Evolutionary conservation across 35 echinoderm and acorn worm species (phyloP), one percentile per base, ranked within the genome.

Genomic region (Eucidaris tribuloides): DNA sequence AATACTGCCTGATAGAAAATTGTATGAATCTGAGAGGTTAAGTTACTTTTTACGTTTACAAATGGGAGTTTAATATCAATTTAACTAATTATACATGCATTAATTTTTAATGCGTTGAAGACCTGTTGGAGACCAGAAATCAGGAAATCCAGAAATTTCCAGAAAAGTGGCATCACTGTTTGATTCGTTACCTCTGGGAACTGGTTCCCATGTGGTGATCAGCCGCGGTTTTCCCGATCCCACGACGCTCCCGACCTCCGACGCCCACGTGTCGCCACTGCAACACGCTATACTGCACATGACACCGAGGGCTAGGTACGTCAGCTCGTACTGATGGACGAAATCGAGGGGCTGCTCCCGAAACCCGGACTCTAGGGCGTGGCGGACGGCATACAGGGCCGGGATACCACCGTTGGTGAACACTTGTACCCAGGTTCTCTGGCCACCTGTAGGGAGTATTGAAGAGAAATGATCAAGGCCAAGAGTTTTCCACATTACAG

Each of bases 231-330:
- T 57, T 20, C 29, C 22, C 0, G 65, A 66, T 13, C 95, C 95
- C 27, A 87, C 60, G 20, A 98, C 95, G 40, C 89, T 83, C 2
- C 95, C 95, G 25, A 98, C 82, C 72, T 98, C 95, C 0, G 95
- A 98, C 2, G 95, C 86, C 87, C 87, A 93, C 2, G 95, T 98
- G 45, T 98, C 95, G 2, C 95, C 95, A 74, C 83, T 81, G 55
- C 86, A 86, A 42, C 95, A 98, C 9, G 95, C 90, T 19, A 89
- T 86, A 0, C 90, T 78, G 40, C 81, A 55, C 41, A 98, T 60
- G 2, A 98, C 90, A 39, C 90, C 77, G 42, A 90, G 71, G 4
- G 86, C 82, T 3, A 92, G 59, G 86, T 87, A 93, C 25, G 95
- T 93, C 7, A 83, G 45, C 49, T 89, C 82, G 41, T 89, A 98